These are phyloP conservation scores for Cabera pusaria DNA, from an alignment of 2,888 invertebrate species.

Conservation along the genomic window DNA sequence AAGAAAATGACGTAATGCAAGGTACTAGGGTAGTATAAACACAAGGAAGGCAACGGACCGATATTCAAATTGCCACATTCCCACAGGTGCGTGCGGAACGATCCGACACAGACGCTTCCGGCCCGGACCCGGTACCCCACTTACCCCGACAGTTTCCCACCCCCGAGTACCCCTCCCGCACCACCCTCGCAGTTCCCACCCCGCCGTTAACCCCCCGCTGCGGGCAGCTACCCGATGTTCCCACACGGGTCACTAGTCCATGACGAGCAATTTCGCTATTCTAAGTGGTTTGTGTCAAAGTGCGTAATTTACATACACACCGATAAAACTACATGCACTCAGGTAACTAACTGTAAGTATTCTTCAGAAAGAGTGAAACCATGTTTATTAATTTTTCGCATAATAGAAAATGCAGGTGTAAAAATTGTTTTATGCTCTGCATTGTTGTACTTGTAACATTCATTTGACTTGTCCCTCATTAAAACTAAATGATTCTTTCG, in stretches of 20 bases:
- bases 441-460: too few species aligned
- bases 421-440: too few species aligned
- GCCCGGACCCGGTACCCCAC: constrained; percentile 61
- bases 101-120: constrained; percentile 74
- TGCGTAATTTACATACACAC: constrained; percentile 38
- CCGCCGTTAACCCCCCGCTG: constrained; percentile 32
- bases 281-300: constrained; percentile 44
- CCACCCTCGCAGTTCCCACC: constrained; percentile 38
- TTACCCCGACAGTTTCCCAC: constrained; percentile 47
- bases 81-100: constrained; percentile 74
- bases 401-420: too few species aligned
- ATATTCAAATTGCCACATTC: constrained; percentile 70
- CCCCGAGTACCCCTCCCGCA: constrained; percentile 28
- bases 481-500: too few species aligned
- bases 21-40: constrained; percentile 37
- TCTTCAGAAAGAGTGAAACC: constrained; percentile 9
- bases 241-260: constrained; percentile 67
- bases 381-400: constrained; percentile 11
- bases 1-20: constrained; percentile 1
- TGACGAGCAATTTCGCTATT: constrained; percentile 69
- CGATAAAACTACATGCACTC: constrained; percentile 13
- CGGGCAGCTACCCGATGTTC: constrained; percentile 54
- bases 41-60: constrained; percentile 34
- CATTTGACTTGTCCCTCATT: too few species aligned
- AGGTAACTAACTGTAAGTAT: background rate